Conservation (phyloP, 2,113 vertebrate species). For the Ammodytes dubius region DNA sequence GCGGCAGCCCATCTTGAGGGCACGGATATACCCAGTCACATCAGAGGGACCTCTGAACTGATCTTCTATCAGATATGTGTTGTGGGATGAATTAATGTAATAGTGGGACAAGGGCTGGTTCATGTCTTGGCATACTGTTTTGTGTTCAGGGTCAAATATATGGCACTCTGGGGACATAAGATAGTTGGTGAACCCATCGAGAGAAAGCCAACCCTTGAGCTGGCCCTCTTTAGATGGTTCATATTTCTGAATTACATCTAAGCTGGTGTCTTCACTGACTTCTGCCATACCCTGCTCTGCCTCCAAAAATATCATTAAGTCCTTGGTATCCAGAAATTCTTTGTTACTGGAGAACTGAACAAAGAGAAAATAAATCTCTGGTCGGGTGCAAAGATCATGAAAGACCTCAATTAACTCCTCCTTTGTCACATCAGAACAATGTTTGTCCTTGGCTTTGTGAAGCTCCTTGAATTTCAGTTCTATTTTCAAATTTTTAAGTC, state of each 20-base stretch:
- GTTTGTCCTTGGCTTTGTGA: conserved; percentile 94
- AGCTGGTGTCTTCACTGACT: conserved; percentile 94
- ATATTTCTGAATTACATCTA: conserved; percentile 94
- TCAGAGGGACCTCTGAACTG: conserved; percentile 98
- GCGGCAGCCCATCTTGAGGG: conserved; percentile 97
- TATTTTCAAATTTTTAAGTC: conserved; percentile 95
- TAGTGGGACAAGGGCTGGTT: conserved; percentile 97
- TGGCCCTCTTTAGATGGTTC: conserved; percentile 95
- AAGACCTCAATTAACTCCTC: conserved; percentile 99
- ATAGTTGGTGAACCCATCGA: conserved; percentile 98
- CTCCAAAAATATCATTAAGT: conserved; percentile 99
- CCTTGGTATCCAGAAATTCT: conserved; percentile 96
- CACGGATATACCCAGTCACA: conserved; percentile 96
- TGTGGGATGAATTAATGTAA: conserved; percentile 98
- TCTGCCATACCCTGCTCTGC: conserved; percentile 98
- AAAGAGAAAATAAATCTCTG: conserved; percentile 98
- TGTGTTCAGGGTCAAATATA: conserved; percentile 97
- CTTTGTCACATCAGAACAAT: conserved; percentile 88
- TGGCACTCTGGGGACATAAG: conserved; percentile 97
- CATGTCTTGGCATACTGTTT: conserved; percentile 97
- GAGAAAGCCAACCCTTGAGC: conserved; percentile 93
- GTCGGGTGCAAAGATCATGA: conserved; percentile 97
- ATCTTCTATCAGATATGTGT: conserved; percentile 98
- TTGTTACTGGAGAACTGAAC: conserved; percentile 99
- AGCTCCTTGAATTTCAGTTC: conserved; percentile 98